Evolutionary conservation across 2,113 vertebrate species (phyloP), one percentile per base, ranked within the genome.

Genomic region (Macrotus californicus): DNA sequence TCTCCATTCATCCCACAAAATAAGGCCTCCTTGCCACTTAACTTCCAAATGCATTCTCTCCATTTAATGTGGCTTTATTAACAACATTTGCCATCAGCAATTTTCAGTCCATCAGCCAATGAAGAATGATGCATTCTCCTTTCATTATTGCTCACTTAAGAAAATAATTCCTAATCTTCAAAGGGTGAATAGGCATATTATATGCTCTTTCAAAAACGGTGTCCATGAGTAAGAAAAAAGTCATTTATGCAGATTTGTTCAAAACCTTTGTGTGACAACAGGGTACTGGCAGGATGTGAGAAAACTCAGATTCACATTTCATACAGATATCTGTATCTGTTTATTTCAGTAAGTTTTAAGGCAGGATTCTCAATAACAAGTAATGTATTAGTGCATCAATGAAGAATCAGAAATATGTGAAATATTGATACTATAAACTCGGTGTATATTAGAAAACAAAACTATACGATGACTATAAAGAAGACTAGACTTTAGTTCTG

Each of bases 51-150:
- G 96, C 52, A 79, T 96, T 96, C 46, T 96, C 90, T 94, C 16
- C 54, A 94, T 19, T 96, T 97, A 95, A 93, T 91, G 41, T 94
- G 22, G 77, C 94, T 97, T 83, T 96, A 95, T 97, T 97, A 96
- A 86, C 80, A 76, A 36, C 19, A 89, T 67, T 94, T 95, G 19
- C 88, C 11, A 0, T 92, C 83, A 97, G 95, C 95, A 97, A 61
- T 97, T 98, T 98, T 96, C 90, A 56, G 8, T 39, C 66, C 76
- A 95, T 70, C 70, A 8, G 77, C 36, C 96, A 92, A 97, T 93
- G 91, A 97, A 98, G 96, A 95, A 87, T 87, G 64, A 79, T 41
- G 36, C 31, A 69, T 96, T 97, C 43, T 95, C 5, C 50, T 77
- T 79, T 96, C 54, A 10, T 93, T 97, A 98, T 86, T 98, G 94